Evolutionary conservation across 23 tunicate species (phyloP), one percentile per base, ranked within the genome.

Genomic region (Halocynthia aurantium): DNA sequence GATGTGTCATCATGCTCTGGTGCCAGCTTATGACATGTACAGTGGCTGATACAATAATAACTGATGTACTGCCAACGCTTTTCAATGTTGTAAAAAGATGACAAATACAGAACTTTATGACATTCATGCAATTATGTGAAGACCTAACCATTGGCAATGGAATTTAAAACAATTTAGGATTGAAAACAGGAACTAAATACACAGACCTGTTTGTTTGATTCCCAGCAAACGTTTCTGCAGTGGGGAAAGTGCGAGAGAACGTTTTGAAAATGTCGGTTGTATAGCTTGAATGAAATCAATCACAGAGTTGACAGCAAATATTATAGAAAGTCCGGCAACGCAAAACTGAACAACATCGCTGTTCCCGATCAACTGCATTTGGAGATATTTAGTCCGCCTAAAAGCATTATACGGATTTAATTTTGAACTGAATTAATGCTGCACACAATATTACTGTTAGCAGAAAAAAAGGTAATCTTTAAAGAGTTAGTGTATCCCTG

Each of bases 191-290:
- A 17, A 19, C 19, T 5, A 2, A 15, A 2, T 67, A 18, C 17
- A 67, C 72, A 18, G 13, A 66, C 72, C 81, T 22, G 61, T 21
- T 71, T 71, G 68, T n/a, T 18, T 52, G 11, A 84, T 58, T 53
- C 88, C 88, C 82, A 84, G 78, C 20, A 84, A 73, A 21, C 71
- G 57, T 22, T 78, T 77, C 70, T 84, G 88, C 20, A 61, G 50
- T 6, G 83, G 88, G 0, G 88, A 84, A 53, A 84, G 81, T 22
- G 76, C 63, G 10, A 52, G 57, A 11, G 8, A 20, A 5, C 52
- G 22, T 31, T 53, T 31, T 15, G 81, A 6, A n/a, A 52, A 55
- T 0, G 82, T 10, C 0, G 55, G n/a, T 57, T 67, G 69, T 7
- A 68, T 61, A 7, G 77, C 88, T 77, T 84, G 88, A 31, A 53